Evolutionary conservation across 2,797 vertebrate genomes (phyloP).

Genomic region (Staurois parvus): DNA sequence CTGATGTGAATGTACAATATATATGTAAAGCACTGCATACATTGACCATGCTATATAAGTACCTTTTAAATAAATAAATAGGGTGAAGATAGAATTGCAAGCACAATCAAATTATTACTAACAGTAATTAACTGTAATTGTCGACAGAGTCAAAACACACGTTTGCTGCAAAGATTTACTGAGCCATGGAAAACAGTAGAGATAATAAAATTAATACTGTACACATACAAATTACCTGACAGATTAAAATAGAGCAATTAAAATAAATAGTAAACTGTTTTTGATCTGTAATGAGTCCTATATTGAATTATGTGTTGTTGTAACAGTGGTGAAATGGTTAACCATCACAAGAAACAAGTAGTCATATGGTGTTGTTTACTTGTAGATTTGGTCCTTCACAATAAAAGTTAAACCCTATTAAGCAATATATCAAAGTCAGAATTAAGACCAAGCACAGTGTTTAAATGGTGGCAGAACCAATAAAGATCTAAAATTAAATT

Average conservation of each 20-base stretch:
- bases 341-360: not conserved
- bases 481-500: constrained; percentile 52
- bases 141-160: too few relatives aligned
- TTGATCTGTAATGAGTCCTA: not conserved
- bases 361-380: constrained; percentile 32
- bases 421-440: constrained; percentile 49
- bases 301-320: not conserved
- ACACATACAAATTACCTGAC: too few relatives aligned
- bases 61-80: too few relatives aligned
- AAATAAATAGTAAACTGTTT: not conserved
- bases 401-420: constrained; percentile 49
- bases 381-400: constrained; percentile 8
- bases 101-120: too few relatives aligned
- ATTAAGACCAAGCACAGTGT: constrained; percentile 52
- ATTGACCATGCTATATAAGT: too few relatives aligned
- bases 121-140: too few relatives aligned
- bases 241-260: not conserved
- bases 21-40: too few relatives aligned
- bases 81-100: too few relatives aligned
- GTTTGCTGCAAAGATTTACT: too few relatives aligned
- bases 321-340: constrained; percentile 1
- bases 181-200: too few relatives aligned
- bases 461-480: constrained; percentile 58
- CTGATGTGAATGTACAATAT: too few relatives aligned
- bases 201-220: too few relatives aligned